Evolutionary conservation across 2,797 vertebrate species (phyloP), one percentile per base, ranked within the genome.

Genomic region (Acanthopagrus latus): DNA sequence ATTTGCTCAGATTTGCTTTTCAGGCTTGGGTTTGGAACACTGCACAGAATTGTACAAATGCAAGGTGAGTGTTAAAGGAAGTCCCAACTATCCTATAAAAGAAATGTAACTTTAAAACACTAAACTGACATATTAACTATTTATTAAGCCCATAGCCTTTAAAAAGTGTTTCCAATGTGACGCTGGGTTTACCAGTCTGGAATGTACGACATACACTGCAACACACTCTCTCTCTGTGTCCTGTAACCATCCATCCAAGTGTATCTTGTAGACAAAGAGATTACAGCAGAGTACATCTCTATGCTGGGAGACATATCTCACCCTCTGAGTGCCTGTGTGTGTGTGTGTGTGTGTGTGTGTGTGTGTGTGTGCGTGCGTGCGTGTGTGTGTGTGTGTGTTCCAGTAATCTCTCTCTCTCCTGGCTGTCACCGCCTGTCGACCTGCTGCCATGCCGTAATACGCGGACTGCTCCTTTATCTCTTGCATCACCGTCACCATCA

Each of bases 401-500:
- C 71, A 89, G 87, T 94, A 93, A 93, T 92, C 90, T 92, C 85
- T 88, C 74, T 86, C 89, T 93, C 91, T 92, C 78, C 84, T 84
- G 71, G 86, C 91, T 93, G 91, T 93, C 91, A 92, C 76, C 76
- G 74, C 84, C 89, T 91, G 90, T 89, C 89, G 80, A 85, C 86
- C 74, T 20, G 70, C 90, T 87, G 90, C 86, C 89, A 87, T 47
- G 66, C 81, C 63, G 70, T 82, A 90, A 89, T 87, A 89, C 76
- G 64, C 21, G 69, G 63, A 89, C 85, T 83, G 75, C 68, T 83
- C 76, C 86, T 91, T 92, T 94, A 93, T 92, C 90, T 86, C 69
- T 95, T 0, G 95, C 96, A 0, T 98, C 97, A 7, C 96, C 95
- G 0, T 94, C 96, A 71, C 97, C 96, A 88, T 97, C 96, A 96